Evolutionary conservation across 2,888 invertebrate species (phyloP), one percentile per base, ranked within the genome.

Genomic region (Barypeithes pellucidus): DNA sequence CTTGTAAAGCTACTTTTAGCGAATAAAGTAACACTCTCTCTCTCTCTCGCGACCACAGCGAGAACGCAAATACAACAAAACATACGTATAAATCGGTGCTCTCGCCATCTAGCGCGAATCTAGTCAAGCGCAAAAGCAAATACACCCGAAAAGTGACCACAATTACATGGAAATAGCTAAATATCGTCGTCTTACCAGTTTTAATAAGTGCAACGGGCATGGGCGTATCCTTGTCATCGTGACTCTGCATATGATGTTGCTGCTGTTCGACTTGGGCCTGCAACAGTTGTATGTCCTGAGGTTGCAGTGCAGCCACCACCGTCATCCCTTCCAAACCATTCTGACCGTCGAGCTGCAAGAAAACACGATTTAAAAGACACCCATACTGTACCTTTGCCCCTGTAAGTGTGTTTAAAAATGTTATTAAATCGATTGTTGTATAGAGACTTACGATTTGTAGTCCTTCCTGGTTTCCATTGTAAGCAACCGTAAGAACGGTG

Each of bases 401-500:
- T n/a, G n/a, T n/a, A n/a, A n/a, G n/a, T n/a, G n/a, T n/a, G n/a
- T n/a, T n/a, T n/a, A n/a, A n/a, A n/a, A n/a, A n/a, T n/a, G n/a
- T n/a, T n/a, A n/a, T n/a, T n/a, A n/a, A n/a, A n/a, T n/a, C n/a
- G n/a, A n/a, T n/a, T n/a, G n/a, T n/a, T n/a, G n/a, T n/a, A n/a
- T n/a, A n/a, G 24, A 52, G 88, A 82, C 90, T 89, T 77, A 91
- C 85, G 67, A 91, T 86, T 81, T 91, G 90, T 24, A 90, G 84
- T 14, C 89, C 88, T 22, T 90, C 90, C 76, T 87, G 86, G 68
- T 83, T 86, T 3, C 90, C 89, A 76, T 92, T 92, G 82, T 94
- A 94, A 0, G 93, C 93, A 3, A 94, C 89, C 0, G 94, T 94
- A 33, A 94, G 85, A 7, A 94, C 92, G 0, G 93, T 92, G 5